phyloP scores from a whole-genome alignment of 1,140 invertebrate species.

The Popillia japonica region DNA sequence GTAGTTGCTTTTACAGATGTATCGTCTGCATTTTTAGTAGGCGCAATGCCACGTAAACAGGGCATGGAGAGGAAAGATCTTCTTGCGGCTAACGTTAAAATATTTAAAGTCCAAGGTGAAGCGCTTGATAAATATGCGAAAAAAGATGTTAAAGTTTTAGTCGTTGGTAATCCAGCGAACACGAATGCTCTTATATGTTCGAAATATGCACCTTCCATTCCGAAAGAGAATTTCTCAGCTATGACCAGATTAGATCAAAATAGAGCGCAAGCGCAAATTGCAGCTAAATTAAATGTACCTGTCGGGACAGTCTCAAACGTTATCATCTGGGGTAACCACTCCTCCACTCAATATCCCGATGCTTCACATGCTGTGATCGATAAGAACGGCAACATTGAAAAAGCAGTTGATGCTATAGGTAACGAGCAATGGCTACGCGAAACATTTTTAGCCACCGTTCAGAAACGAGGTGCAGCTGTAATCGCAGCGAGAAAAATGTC shows the following conservation, averaged over 20 bases:
- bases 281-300: conserved; percentile 71
- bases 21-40: conserved; percentile 97
- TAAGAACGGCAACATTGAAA: conserved; percentile 63
- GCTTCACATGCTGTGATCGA: conserved; percentile 82
- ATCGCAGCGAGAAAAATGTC: conserved; percentile 98
- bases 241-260: conserved; percentile 99
- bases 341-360: conserved; percentile 98
- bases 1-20: conserved; percentile 94
- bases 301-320: conserved; percentile 84
- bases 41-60: conserved; percentile 97
- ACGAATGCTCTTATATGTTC: conserved; percentile 98
- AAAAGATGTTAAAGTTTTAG: conserved; percentile 95
- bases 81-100: conserved; percentile 95
- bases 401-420: conserved; percentile 77
- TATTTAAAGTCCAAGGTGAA: conserved; percentile 96
- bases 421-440: conserved; percentile 84
- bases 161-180: conserved; percentile 99
- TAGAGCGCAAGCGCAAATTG: conserved; percentile 87
- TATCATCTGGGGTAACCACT: conserved; percentile 99
- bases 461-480: conserved; percentile 96
- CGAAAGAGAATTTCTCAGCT: conserved; percentile 95
- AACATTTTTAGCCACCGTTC: conserved; percentile 90
- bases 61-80: conserved; percentile 99
- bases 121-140: conserved; percentile 93
- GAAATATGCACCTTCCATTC: conserved; percentile 97